A percentile compares a stretch with the other conserved stretches of the same genome.
phyloP scores from a whole-genome alignment of 2,888 invertebrate species.

The Cheilosia variabilis region DNA sequence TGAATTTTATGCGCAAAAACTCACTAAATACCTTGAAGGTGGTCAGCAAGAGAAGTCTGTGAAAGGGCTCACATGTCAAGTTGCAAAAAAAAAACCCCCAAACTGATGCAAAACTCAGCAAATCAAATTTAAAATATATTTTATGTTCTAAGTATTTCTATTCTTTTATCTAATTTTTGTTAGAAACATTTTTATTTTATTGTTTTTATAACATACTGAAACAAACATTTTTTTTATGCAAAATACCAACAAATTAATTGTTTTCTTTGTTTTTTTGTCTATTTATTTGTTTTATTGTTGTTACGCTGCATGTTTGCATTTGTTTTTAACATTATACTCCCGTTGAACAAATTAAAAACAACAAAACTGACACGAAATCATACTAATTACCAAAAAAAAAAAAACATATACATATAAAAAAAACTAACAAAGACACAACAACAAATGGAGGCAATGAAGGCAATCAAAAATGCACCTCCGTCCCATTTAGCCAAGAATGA shows the following conservation, averaged over 20 bases:
- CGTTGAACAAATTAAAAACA: slow-evolving; percentile 11
- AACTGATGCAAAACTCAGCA: slow-evolving; percentile 34
- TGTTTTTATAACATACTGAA: slow-evolving; percentile 37
- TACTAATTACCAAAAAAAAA: slow-evolving; percentile 33
- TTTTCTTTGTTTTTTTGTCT: slow-evolving; percentile 56
- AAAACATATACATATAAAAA: neutral
- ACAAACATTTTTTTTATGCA: slow-evolving; percentile 27
- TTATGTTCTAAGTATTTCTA: slow-evolving; percentile 2
- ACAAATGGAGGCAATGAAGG: slow-evolving; percentile 87
- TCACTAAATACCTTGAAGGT: slow-evolving; percentile 71
- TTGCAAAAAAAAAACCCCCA: slow-evolving; percentile 27
- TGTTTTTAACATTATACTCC: slow-evolving; percentile 46
- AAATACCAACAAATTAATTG: slow-evolving; percentile 31
- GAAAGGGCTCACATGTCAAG: slow-evolving; percentile 18
- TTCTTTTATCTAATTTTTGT: slow-evolving; percentile 35
- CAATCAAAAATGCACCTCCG: slow-evolving; percentile 93
- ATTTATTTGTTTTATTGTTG: slow-evolving; percentile 61
- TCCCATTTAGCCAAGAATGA: slow-evolving; percentile 93
- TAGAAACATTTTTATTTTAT: slow-evolving; percentile 28
- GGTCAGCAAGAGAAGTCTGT: slow-evolving; percentile 57
- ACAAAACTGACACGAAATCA: slow-evolving; percentile 16
- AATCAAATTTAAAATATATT: slow-evolving; percentile 23
- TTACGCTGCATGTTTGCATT: slow-evolving; percentile 70
- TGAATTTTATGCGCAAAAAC: slow-evolving; percentile 35
- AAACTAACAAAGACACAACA: slow-evolving; percentile 86